Percentiles rank a stretch among this genome's conserved stretches.
These are phyloP conservation scores for Aproaerema taeniolella DNA, from an alignment of 2,888 invertebrate genomes.

Conservation along the genomic window DNA sequence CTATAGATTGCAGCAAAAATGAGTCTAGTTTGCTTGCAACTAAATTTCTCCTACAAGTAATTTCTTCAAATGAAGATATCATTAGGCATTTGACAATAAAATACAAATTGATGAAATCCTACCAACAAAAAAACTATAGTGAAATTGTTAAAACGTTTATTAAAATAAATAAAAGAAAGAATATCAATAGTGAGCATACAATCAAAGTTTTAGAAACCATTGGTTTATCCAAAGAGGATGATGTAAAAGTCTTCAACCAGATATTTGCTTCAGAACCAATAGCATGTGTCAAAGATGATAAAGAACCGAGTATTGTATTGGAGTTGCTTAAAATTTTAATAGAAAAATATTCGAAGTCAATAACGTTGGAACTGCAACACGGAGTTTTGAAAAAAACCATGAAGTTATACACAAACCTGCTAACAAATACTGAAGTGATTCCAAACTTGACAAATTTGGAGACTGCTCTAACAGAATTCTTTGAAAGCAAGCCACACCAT, in stretches of 20 bases:
- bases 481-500: slow-evolving; percentile 79
- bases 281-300: slow-evolving; percentile 61
- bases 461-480: slow-evolving; percentile 70
- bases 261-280: slow-evolving; percentile 46
- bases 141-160: slow-evolving; percentile 62
- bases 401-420: slow-evolving; percentile 60
- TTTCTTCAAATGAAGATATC: slow-evolving; percentile 42
- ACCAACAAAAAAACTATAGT: slow-evolving; percentile 71
- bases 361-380: slow-evolving; percentile 41
- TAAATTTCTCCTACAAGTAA: slow-evolving; percentile 47
- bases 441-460: slow-evolving; percentile 75
- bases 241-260: slow-evolving; percentile 54
- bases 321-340: slow-evolving; percentile 67
- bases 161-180: slow-evolving; percentile 60
- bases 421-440: slow-evolving; percentile 50
- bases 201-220: slow-evolving; percentile 58
- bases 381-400: slow-evolving; percentile 52
- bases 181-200: slow-evolving; percentile 47
- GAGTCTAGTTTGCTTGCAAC: slow-evolving; percentile 44
- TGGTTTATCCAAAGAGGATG: slow-evolving; percentile 56
- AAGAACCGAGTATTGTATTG: slow-evolving; percentile 67
- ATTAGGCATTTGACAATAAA: slow-evolving; percentile 46
- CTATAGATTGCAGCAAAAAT: slow-evolving; percentile 46
- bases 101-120: slow-evolving; percentile 60
- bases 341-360: slow-evolving; percentile 57